Conservation (phyloP, 2,888 invertebrate genomes). For the Cryptus viduatorius region DNA sequence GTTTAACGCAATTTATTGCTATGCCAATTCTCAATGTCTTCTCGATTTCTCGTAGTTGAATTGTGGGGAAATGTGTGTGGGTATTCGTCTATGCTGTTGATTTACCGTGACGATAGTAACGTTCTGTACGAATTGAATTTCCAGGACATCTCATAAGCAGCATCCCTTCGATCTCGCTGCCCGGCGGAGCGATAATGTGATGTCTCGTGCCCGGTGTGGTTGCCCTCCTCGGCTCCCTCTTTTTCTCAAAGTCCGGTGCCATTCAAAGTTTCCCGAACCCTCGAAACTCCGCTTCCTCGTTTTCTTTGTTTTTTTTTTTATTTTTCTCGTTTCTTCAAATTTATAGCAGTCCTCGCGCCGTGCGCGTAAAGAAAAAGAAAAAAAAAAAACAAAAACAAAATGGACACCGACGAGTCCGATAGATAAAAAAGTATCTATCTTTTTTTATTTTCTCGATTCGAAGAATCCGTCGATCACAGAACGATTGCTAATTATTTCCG, state of each 20-base stretch:
- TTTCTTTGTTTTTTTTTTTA: not conserved
- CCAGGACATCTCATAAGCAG: slow-evolving; percentile 77
- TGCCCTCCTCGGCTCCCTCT: slow-evolving; percentile 78
- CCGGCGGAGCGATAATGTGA: slow-evolving; percentile 41
- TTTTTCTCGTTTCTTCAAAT: not conserved
- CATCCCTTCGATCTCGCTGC: slow-evolving; percentile 77
- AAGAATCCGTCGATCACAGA: not conserved
- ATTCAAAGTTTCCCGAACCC: slow-evolving; percentile 73
- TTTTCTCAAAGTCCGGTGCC: slow-evolving; percentile 82
- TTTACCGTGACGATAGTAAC: slow-evolving; percentile 79
- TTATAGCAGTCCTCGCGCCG: not conserved
- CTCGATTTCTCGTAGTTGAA: not conserved
- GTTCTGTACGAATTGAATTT: slow-evolving; percentile 73
- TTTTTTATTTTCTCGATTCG: not conserved
- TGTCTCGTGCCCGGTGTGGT: slow-evolving; percentile 67
- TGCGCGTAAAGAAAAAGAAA: not conserved
- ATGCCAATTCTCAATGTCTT: not conserved
- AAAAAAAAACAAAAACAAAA: not conserved
- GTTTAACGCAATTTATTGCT: slow-evolving; percentile 38
- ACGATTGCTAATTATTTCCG: not conserved
- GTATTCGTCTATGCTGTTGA: slow-evolving; percentile 20
- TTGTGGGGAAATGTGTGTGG: not conserved
- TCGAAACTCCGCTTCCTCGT: not conserved
- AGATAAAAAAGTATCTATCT: not conserved
- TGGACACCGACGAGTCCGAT: not conserved